phyloP scores from a whole-genome alignment of 2,888 invertebrate species.

The Scelioninae gen. 1 region DNA sequence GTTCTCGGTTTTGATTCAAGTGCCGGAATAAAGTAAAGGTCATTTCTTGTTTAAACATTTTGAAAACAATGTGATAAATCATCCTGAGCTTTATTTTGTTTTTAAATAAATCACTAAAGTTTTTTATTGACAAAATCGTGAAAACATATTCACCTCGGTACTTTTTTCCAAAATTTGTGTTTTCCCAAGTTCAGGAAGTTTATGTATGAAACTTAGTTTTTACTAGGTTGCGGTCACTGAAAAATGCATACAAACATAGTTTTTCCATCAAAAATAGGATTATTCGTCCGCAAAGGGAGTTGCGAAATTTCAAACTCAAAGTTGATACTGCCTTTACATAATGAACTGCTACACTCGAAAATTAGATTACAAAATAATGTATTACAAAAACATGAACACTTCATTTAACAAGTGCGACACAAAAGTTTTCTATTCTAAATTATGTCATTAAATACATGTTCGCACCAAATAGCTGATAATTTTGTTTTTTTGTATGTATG shows the following conservation, averaged over 20 bases:
- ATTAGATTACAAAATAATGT: conserved; percentile 15
- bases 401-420: too few relatives aligned
- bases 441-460: too few relatives aligned
- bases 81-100: not conserved
- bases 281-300: conserved; percentile 28
- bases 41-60: not conserved
- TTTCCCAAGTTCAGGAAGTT: conserved; percentile 21
- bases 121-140: not conserved
- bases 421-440: too few relatives aligned
- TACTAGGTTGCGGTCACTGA: conserved; percentile 32
- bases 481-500: too few relatives aligned
- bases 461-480: too few relatives aligned
- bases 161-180: conserved; percentile 12
- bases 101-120: not conserved
- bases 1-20: not conserved
- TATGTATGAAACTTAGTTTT: conserved; percentile 35
- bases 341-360: conserved; percentile 20
- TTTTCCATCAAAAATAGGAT: conserved; percentile 38
- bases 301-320: conserved; percentile 33
- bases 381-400: too few relatives aligned
- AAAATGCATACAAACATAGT: conserved; percentile 26
- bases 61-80: not conserved
- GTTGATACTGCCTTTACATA: conserved; percentile 42
- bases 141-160: not conserved
- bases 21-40: not conserved